Conservation (phyloP, 2,113 vertebrate genomes). For the Tetraodon nigroviridis region DNA sequence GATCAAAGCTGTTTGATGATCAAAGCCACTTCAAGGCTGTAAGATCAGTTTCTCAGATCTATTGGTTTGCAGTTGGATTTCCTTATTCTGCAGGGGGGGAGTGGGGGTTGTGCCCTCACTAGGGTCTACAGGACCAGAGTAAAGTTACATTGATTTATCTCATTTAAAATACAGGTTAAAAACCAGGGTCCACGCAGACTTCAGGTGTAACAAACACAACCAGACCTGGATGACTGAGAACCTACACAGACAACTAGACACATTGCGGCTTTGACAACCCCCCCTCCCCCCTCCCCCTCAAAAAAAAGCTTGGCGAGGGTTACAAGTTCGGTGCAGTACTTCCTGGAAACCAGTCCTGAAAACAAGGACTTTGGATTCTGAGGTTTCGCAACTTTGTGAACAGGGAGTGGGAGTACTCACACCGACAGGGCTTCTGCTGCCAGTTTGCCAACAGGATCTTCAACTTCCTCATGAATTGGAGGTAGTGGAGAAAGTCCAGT, state of each 20-base stretch:
- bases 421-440: constrained; percentile 95
- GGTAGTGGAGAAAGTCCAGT: constrained; percentile 75
- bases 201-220: constrained; percentile 99
- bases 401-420: constrained; percentile 96
- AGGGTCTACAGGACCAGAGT: too few species aligned
- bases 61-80: too few species aligned
- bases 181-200: constrained; percentile 90
- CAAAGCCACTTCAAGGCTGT: too few species aligned
- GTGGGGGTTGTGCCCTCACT: too few species aligned
- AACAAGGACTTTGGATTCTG: constrained; percentile 96
- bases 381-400: constrained; percentile 95
- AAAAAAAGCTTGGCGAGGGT: constrained; percentile 97
- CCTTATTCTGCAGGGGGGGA: too few species aligned
- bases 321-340: constrained; percentile 99
- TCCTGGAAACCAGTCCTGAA: constrained; percentile 90
- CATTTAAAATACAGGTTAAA: too few species aligned
- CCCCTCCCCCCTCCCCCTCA: constrained; percentile 77
- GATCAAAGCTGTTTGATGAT: too few species aligned
- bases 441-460: constrained; percentile 98
- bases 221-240: too few species aligned
- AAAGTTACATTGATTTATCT: too few species aligned
- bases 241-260: constrained; percentile 98
- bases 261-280: constrained; percentile 98
- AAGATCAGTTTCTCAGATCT: too few species aligned
- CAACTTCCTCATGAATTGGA: constrained; percentile 95